phyloP scores from a whole-genome alignment of 2,888 invertebrate species.

The Cremastobaeus sp. region DNA sequence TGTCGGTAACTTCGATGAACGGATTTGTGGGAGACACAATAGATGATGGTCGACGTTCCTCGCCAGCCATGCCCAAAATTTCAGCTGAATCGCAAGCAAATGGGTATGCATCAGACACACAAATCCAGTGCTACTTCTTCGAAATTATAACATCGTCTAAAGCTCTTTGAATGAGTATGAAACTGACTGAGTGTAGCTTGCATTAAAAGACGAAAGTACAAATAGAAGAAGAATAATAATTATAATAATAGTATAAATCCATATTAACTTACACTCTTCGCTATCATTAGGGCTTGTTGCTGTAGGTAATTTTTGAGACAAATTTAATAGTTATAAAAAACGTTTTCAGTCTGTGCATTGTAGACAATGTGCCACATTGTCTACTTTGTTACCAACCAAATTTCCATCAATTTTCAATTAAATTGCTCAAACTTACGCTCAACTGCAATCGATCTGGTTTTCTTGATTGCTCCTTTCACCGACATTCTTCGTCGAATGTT shows the following conservation, averaged over 20 bases:
- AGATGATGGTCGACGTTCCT: constrained; percentile 79
- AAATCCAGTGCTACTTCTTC: no score
- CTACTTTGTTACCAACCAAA: no score
- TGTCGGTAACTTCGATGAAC: constrained; percentile 74
- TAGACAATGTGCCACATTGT: no score
- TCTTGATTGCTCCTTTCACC: constrained; percentile 94
- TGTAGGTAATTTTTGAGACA: constrained; percentile 66
- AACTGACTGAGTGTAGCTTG: no score
- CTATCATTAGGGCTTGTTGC: constrained; percentile 67
- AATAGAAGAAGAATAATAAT: constrained; percentile 1
- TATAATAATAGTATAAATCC: neutral
- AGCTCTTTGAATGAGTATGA: no score
- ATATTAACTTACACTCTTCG: constrained; percentile 71
- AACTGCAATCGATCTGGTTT: constrained; percentile 94
- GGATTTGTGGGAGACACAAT: constrained; percentile 69
- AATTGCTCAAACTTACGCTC: constrained; percentile 85
- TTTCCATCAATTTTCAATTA: neutral
- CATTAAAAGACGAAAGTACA: no score
- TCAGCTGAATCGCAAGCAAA: no score
- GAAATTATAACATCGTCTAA: constrained; percentile 3
- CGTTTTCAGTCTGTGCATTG: no score
- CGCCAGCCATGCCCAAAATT: constrained; percentile 88
- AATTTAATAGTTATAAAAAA: constrained; percentile 46
- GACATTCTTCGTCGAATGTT: constrained; percentile 87
- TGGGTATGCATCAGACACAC: no score